Base-by-base conservation (phyloP, 1,140 invertebrate species). In the Microvelia longipes region DNA sequence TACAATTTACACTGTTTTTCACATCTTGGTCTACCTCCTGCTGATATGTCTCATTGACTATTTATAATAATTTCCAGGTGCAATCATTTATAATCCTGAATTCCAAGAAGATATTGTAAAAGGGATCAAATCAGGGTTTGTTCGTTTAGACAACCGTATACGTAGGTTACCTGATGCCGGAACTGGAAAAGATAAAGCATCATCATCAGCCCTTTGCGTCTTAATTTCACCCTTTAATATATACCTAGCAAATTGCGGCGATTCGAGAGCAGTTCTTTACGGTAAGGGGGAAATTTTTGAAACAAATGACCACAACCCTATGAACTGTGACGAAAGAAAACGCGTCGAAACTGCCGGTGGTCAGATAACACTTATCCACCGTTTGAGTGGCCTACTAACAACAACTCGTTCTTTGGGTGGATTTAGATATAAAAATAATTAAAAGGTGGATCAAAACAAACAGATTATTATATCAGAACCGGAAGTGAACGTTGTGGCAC, bases 381-480 rank as follows among this genome's bases (percentile, higher is more conserved):
- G 97, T 75, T 94, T 97, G 2, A 96, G 96, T 78, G 94, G 93
- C 26, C 90, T 89, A 72, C 81, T 98, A 71, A 94, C 95, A n/a
- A 94, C 98, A 0, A 90, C 88, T 13, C 76, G 97, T 72, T 95
- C 97, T n/a, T 84, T 99, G 50, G 97, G 97, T 24, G 97, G 99
- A 81, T 98, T 93, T 81, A 94, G 98, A 80, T 99, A 98, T 83
- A 98, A 99, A 85, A 92, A 90, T 80, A 90, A 93, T 5, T 86
- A 90, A 78, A 91, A 91, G 66, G 88, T 90, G 76, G 92, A 91
- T 0, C 90, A 88, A 1, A 91, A 89, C 77, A 90, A 92, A 77
- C 90, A 92, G 78, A 84, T 98, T 69, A 96, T 99, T 11, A 98
- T 94, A 0, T 93, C 97, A 1, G 96, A 98, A 82, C 97, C 97